Conservation (phyloP, 2,113 vertebrate species). For the Gopherus flavomarginatus region DNA sequence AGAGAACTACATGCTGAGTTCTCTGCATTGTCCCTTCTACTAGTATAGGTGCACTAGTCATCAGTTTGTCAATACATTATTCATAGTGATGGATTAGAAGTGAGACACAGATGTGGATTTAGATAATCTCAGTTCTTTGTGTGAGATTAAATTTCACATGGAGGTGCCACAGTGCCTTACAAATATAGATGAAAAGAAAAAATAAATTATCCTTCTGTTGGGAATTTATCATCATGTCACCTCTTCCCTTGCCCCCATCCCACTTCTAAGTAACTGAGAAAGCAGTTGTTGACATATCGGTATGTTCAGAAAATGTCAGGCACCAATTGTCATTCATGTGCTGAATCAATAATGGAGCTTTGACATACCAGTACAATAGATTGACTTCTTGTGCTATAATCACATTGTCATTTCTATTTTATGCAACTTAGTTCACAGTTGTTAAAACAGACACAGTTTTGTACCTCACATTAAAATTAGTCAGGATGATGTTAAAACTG, state of each 20-base stretch:
- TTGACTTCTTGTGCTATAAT: not conserved
- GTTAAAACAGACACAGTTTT: not conserved
- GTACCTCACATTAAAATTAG: not conserved
- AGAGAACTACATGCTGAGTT: not conserved
- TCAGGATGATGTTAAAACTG: not conserved
- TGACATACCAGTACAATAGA: not conserved
- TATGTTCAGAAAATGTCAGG: not conserved
- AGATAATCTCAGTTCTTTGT: not conserved
- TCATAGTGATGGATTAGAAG: not conserved
- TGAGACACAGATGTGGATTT: accelerated
- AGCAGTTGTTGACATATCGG: not conserved
- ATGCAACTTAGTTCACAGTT: not conserved
- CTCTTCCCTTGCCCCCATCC: not conserved
- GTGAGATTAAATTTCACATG: not conserved
- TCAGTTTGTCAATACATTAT: accelerated
- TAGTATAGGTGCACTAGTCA: not conserved
- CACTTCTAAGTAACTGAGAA: not conserved
- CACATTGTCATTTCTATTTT: not conserved
- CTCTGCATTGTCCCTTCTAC: accelerated
- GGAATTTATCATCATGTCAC: not conserved
- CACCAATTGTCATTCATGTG: not conserved
- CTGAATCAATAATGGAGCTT: not conserved
- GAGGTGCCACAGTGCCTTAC: not conserved
- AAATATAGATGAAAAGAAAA: not conserved
- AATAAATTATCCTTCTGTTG: not conserved